Percentiles rank a stretch among this genome's conserved stretches.
Evolutionary conservation across 2,888 invertebrate species (phyloP).

Genomic region (Hirtodrosophila trivittata): DNA sequence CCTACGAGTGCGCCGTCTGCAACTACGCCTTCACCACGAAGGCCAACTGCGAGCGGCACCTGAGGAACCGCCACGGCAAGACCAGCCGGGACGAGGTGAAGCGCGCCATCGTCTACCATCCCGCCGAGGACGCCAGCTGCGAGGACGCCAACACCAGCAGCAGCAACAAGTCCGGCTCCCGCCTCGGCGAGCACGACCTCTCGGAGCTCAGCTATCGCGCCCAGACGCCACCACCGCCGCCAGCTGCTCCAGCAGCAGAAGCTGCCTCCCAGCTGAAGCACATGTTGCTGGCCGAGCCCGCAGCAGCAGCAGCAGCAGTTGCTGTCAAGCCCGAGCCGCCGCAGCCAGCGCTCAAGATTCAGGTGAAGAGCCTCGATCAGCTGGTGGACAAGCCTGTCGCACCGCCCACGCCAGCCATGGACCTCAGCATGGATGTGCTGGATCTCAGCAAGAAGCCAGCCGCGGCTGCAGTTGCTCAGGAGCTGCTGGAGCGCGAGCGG

Average conservation of each 20-base stretch:
- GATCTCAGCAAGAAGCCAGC: conserved; percentile 91
- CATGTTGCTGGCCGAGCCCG: conserved; percentile 81
- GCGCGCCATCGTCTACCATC: conserved; percentile 93
- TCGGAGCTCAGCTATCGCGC: conserved; percentile 53
- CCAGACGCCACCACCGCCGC: conserved; percentile 57
- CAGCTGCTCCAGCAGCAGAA: conserved; percentile 75
- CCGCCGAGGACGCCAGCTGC: conserved; percentile 92
- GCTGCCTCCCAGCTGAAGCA: conserved; percentile 84
- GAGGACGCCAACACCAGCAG: conserved; percentile 85
- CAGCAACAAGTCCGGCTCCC: conserved; percentile 67
- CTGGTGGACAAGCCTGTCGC: conserved; percentile 83
- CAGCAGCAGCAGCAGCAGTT: conserved; percentile 83
- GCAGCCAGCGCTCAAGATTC: conserved; percentile 84
- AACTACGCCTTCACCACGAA: conserved; percentile 98
- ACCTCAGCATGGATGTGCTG: conserved; percentile 91
- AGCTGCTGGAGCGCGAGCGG: not conserved
- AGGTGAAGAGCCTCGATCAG: conserved; percentile 87
- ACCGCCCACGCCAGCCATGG: conserved; percentile 86
- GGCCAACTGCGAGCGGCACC: conserved; percentile 97
- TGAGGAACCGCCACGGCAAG: conserved; percentile 95
- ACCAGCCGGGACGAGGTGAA: conserved; percentile 94
- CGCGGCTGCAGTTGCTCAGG: conserved; percentile 3
- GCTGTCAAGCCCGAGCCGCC: conserved; percentile 74
- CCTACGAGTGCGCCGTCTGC: conserved; percentile 97
- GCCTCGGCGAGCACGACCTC: conserved; percentile 55